A percentile compares a stretch with the other conserved stretches of the same genome.
Conservation (phyloP, 2,888 invertebrate species). For the Antheraea assamensis region DNA sequence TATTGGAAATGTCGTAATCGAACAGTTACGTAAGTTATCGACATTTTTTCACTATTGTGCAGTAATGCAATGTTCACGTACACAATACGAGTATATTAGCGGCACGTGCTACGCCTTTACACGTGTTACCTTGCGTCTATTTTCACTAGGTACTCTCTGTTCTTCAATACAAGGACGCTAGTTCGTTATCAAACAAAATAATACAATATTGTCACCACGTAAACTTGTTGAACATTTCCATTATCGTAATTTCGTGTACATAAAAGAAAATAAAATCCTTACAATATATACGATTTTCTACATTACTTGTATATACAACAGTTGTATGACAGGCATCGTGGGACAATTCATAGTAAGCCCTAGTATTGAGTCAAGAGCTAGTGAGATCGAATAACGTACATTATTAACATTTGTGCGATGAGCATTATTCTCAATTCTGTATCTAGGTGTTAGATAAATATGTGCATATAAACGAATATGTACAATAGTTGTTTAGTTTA, state of each 20-base stretch:
- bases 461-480: too few species aligned
- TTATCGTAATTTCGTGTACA: constrained; percentile 58
- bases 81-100: constrained; percentile 30
- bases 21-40: constrained; percentile 51
- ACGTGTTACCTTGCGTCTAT: constrained; percentile 46
- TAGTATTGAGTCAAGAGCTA: too few species aligned
- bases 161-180: constrained; percentile 48
- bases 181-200: constrained; percentile 60
- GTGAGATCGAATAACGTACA: too few species aligned
- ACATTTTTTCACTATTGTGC: constrained; percentile 33
- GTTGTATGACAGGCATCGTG: too few species aligned
- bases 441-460: too few species aligned
- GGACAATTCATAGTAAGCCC: too few species aligned
- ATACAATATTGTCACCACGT: constrained; percentile 63
- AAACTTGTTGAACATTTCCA: constrained; percentile 69
- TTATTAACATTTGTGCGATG: too few species aligned
- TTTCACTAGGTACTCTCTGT: constrained; percentile 49
- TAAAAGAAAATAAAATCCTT: background rate
- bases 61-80: constrained; percentile 29
- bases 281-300: background rate
- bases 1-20: constrained; percentile 44
- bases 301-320: too few species aligned
- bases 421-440: too few species aligned
- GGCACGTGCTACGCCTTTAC: constrained; percentile 50
- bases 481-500: too few species aligned